Conservation (phyloP, 2,797 vertebrate genomes). For the Halcyon badia region DNA sequence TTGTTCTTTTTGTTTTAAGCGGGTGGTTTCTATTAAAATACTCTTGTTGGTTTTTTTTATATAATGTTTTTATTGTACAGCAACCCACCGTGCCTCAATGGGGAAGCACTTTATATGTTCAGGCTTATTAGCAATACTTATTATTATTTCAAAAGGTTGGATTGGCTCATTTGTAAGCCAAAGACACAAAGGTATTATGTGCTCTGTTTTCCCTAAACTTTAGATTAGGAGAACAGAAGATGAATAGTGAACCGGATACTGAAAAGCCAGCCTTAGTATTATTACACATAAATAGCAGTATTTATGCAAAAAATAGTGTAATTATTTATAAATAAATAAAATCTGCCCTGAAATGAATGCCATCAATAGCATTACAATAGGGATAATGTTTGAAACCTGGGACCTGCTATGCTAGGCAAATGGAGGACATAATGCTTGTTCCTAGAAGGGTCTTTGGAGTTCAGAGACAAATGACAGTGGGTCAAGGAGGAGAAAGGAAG, state of each 20-base stretch:
- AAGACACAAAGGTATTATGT: slow-evolving; percentile 62
- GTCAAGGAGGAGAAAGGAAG: neutral
- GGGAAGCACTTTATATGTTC: slow-evolving; percentile 21
- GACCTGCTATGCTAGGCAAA: neutral
- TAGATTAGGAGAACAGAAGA: slow-evolving; percentile 64
- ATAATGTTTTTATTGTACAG: slow-evolving; percentile 13
- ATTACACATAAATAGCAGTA: neutral
- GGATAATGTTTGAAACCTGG: neutral
- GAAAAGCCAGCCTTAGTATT: neutral
- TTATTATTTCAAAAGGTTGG: slow-evolving; percentile 66
- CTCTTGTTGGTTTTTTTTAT: neutral
- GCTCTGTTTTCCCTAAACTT: slow-evolving; percentile 70
- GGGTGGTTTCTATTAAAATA: neutral
- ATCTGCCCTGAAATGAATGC: neutral
- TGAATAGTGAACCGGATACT: neutral
- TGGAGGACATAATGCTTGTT: neutral
- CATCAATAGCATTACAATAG: neutral
- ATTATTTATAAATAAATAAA: slow-evolving; percentile 34
- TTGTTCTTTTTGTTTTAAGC: slow-evolving; percentile 27
- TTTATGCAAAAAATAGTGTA: neutral
- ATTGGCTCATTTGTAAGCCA: slow-evolving; percentile 73
- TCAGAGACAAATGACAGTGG: neutral
- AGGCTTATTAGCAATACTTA: slow-evolving; percentile 30
- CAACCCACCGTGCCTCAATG: neutral
- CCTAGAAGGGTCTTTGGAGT: neutral